Conservation (phyloP, 2,888 invertebrate species). For the Zootermopsis nevadensis region DNA sequence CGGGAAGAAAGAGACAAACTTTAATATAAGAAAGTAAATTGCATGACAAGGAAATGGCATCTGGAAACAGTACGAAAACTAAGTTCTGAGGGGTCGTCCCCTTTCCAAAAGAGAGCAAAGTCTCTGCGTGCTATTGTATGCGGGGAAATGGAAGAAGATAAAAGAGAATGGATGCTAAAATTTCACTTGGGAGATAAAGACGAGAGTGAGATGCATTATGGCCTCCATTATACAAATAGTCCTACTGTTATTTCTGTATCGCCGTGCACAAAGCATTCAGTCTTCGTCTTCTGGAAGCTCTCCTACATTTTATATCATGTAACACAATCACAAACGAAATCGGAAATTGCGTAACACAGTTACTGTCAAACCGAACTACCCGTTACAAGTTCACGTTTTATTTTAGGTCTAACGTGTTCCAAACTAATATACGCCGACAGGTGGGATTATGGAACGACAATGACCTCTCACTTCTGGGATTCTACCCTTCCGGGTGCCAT, state of each 20-base stretch:
- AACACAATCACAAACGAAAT: background rate
- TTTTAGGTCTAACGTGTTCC: no score
- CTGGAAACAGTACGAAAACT: background rate
- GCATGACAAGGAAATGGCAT: background rate
- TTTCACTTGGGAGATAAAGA: background rate
- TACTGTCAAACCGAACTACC: background rate
- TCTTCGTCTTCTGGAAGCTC: background rate
- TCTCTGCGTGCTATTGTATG: background rate
- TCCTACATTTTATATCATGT: background rate
- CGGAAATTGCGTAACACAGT: background rate
- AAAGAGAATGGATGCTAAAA: background rate
- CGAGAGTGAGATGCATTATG: no score
- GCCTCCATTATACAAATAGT: background rate
- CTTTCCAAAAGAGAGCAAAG: background rate
- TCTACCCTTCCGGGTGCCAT: no score
- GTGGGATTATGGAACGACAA: no score
- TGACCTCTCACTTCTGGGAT: no score
- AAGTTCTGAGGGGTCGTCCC: background rate
- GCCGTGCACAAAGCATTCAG: no score
- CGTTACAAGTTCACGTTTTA: no score
- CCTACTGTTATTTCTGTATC: background rate
- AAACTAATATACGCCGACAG: no score
- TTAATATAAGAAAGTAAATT: constrained; percentile 10
- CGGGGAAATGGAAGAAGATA: background rate
- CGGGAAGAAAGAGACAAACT: background rate